Evolutionary conservation across 2,888 invertebrate species (phyloP).

Genomic region (Chrysotoxum bicinctum): DNA sequence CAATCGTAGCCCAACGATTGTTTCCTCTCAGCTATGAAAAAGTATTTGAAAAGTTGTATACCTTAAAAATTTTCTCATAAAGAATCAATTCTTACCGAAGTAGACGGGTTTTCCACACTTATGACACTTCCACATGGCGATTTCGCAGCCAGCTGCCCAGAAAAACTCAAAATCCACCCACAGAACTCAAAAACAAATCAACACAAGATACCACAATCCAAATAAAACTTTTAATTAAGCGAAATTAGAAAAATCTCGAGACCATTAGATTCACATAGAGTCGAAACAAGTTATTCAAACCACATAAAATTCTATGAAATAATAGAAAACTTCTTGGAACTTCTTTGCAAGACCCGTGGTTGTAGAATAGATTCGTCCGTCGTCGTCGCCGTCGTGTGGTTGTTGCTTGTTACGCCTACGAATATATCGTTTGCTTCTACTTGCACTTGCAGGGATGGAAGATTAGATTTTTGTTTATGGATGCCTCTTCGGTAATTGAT

Average conservation of each 20-base stretch:
- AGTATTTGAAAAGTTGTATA: constrained; percentile 7
- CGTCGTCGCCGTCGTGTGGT: constrained; percentile 20
- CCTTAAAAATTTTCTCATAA: constrained; percentile 7
- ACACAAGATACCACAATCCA: constrained; percentile 19
- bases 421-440: constrained; percentile 23
- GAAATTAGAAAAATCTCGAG: constrained; percentile 32
- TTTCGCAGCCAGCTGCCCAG: constrained; percentile 48
- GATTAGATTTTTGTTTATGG: constrained; percentile 47
- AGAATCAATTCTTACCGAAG: constrained; percentile 84
- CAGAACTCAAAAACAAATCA: constrained; percentile 28
- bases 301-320: background rate
- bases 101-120: constrained; percentile 91
- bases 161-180: constrained; percentile 45
- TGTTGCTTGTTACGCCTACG: constrained; percentile 60
- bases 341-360: constrained; percentile 12
- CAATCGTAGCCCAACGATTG: constrained; percentile 93
- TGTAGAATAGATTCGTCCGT: background rate
- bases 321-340: constrained; percentile 40
- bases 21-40: constrained; percentile 88
- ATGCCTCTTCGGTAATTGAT: constrained; percentile 42
- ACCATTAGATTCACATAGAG: constrained; percentile 24
- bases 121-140: constrained; percentile 90
- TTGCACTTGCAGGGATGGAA: constrained; percentile 18
- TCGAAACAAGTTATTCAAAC: constrained; percentile 13
- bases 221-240: constrained; percentile 26